Percentiles rank a stretch among this genome's conserved stretches.
phyloP scores from a whole-genome alignment of 2,797 vertebrate species.

The Sebastes steindachneri region DNA sequence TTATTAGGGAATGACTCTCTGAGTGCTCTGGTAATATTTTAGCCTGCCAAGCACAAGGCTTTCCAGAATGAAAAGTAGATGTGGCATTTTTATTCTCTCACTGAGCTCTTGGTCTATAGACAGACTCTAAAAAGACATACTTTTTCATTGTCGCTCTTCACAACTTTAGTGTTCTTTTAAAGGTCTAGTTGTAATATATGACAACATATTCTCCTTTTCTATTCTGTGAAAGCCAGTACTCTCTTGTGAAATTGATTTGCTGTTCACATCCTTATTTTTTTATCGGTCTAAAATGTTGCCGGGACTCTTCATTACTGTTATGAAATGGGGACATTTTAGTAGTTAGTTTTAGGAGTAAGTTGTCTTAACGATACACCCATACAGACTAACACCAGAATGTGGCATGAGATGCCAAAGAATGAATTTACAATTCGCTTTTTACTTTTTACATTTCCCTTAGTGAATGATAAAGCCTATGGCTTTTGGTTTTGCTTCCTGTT shows the following conservation, averaged over 20 bases:
- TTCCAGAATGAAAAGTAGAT: conserved; percentile 42
- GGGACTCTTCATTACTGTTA: not conserved
- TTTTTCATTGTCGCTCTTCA: conserved; percentile 22
- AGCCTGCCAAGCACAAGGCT: conserved; percentile 27
- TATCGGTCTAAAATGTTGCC: conserved; percentile 10
- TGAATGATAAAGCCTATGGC: conserved; percentile 42
- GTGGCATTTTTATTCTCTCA: conserved; percentile 44
- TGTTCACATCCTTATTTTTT: conserved; percentile 17
- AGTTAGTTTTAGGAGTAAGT: not conserved
- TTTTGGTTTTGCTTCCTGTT: conserved; percentile 43
- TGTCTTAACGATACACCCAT: not conserved
- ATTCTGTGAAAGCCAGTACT: not conserved
- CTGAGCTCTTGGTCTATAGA: conserved; percentile 22
- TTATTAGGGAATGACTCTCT: conserved; percentile 62
- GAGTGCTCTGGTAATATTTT: conserved; percentile 64
- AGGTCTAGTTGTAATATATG: conserved; percentile 21
- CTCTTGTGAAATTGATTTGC: conserved; percentile 33
- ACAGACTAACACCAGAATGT: not conserved
- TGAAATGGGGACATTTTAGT: not conserved
- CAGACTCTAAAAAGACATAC: conserved; percentile 18
- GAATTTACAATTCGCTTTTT: conserved; percentile 19
- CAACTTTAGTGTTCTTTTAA: conserved; percentile 35
- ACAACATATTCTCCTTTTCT: conserved; percentile 16
- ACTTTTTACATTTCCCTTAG: conserved; percentile 8
- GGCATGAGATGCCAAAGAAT: conserved; percentile 18